These are phyloP conservation scores for Drosophila tsacasi DNA, from an alignment of 1,140 invertebrate genomes.

Conservation along the genomic window DNA sequence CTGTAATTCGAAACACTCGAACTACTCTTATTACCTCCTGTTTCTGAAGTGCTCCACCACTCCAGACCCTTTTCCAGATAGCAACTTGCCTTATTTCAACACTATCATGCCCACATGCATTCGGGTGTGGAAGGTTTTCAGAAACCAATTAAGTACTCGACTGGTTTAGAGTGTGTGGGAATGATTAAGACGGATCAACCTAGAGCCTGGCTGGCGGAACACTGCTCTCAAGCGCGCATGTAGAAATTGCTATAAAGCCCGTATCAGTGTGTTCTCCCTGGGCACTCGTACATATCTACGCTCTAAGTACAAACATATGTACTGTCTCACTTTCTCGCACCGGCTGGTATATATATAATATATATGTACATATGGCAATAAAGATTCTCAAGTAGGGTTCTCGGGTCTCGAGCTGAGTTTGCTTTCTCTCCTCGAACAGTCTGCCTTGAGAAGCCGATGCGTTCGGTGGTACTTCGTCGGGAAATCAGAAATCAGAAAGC, in stretches of 20 bases:
- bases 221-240: constrained; percentile 14
- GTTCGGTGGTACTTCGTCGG: constrained; percentile 26
- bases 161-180: constrained; percentile 16
- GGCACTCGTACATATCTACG: constrained; percentile 4
- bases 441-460: constrained; percentile 19
- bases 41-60: constrained; percentile 18
- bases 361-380: constrained; percentile 19
- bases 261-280: constrained; percentile 21
- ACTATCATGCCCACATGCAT: constrained; percentile 29
- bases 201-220: constrained; percentile 12
- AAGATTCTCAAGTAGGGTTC: constrained; percentile 41
- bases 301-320: constrained; percentile 35
- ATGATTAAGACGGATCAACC: constrained; percentile 27
- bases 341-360: neutral
- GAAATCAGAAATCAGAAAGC: too few relatives aligned
- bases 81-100: constrained; percentile 15
- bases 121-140: constrained; percentile 21
- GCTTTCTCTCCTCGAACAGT: constrained; percentile 25
- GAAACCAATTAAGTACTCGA: constrained; percentile 41
- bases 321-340: constrained; percentile 14
- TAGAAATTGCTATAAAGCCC: constrained; percentile 20
- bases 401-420: constrained; percentile 55
- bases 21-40: constrained; percentile 22
- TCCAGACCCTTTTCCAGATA: constrained; percentile 32
- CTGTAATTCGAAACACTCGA: constrained; percentile 2